Evolutionary conservation across 2,113 vertebrate species (phyloP).

Genomic region (Corydoras maculifer): DNA sequence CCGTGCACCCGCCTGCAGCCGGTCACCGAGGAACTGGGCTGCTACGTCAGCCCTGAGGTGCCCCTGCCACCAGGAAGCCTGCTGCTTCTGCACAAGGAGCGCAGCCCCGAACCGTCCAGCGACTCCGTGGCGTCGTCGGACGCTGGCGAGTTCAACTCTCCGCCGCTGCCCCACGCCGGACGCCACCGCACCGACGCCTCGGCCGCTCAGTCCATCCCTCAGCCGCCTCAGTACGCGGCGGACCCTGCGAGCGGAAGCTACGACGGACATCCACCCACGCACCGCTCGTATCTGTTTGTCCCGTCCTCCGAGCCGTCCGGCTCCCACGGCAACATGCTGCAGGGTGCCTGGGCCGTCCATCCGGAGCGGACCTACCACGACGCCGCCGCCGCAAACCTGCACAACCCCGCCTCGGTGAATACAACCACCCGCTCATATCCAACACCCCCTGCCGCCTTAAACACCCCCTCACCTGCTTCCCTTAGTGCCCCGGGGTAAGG

Average conservation of each 20-base stretch:
- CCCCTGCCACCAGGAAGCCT: slow-evolving; percentile 72
- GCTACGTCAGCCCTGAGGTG: slow-evolving; percentile 71
- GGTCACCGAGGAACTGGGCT: slow-evolving; percentile 84
- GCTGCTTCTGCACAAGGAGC: slow-evolving; percentile 72
- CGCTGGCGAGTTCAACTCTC: slow-evolving; percentile 83
- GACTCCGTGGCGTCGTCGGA: slow-evolving; percentile 92
- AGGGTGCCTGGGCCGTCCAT: slow-evolving; percentile 59
- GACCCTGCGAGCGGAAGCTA: slow-evolving; percentile 41
- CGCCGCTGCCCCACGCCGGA: slow-evolving; percentile 54
- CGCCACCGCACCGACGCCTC: slow-evolving; percentile 51
- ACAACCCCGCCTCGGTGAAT: slow-evolving; percentile 66
- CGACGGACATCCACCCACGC: slow-evolving; percentile 66
- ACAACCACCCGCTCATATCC: slow-evolving; percentile 44
- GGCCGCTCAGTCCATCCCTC: slow-evolving; percentile 66
- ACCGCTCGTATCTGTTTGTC: slow-evolving; percentile 60
- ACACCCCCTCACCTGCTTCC: slow-evolving; percentile 11
- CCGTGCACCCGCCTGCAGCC: slow-evolving; percentile 79
- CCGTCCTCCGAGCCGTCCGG: slow-evolving; percentile 48
- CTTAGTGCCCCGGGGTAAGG: slow-evolving; percentile 50
- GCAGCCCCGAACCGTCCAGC: slow-evolving; percentile 86
- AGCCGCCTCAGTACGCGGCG: slow-evolving; percentile 42
- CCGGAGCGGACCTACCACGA: slow-evolving; percentile 59
- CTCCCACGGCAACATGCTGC: slow-evolving; percentile 14
- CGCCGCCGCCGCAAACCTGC: slow-evolving; percentile 48
- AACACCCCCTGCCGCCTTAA: slow-evolving; percentile 33